A percentile compares a stretch with the other conserved stretches of the same genome.
Evolutionary conservation across 1,140 invertebrate species (phyloP).

Genomic region (Anagrus nilaparvatae): DNA sequence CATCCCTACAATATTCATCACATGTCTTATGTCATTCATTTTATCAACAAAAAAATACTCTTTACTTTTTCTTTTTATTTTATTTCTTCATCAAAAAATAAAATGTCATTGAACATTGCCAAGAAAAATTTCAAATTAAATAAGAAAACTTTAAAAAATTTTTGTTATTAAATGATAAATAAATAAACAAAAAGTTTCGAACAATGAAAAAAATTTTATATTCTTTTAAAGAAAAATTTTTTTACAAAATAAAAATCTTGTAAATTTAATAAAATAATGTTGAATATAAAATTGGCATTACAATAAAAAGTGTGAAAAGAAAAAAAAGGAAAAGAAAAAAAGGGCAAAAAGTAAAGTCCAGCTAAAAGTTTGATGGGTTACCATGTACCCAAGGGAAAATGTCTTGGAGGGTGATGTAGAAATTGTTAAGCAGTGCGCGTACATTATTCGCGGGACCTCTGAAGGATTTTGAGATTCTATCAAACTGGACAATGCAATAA

Average conservation of each 20-base stretch:
- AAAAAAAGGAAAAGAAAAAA: slow-evolving; percentile 13
- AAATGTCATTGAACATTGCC: slow-evolving; percentile 16
- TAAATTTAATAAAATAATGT: too few relatives aligned
- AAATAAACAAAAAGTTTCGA: too few relatives aligned
- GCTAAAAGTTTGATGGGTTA: slow-evolving; percentile 44
- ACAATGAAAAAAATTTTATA: too few relatives aligned
- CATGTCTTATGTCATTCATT: slow-evolving; percentile 22
- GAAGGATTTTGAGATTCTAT: slow-evolving; percentile 45
- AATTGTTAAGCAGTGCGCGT: slow-evolving; percentile 36
- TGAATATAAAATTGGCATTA: too few relatives aligned
- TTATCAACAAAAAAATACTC: slow-evolving; percentile 8
- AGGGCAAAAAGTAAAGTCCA: slow-evolving; percentile 17
- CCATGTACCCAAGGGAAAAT: slow-evolving; percentile 32
- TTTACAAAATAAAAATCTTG: too few relatives aligned
- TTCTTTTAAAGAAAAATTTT: too few relatives aligned
- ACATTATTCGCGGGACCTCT: slow-evolving; percentile 21
- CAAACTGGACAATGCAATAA: slow-evolving; percentile 45
- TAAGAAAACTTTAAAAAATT: too few relatives aligned
- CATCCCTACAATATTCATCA: slow-evolving; percentile 42
- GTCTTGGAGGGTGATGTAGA: too few relatives aligned
- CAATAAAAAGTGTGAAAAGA: too few relatives aligned
- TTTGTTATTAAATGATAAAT: too few relatives aligned
- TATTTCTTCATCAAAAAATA: too few relatives aligned
- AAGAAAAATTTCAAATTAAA: too few relatives aligned
- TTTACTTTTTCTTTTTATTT: slow-evolving; percentile 18